Conservation (phyloP, 2,113 vertebrate genomes). For the Boulengeromyrus knoepffleri region DNA sequence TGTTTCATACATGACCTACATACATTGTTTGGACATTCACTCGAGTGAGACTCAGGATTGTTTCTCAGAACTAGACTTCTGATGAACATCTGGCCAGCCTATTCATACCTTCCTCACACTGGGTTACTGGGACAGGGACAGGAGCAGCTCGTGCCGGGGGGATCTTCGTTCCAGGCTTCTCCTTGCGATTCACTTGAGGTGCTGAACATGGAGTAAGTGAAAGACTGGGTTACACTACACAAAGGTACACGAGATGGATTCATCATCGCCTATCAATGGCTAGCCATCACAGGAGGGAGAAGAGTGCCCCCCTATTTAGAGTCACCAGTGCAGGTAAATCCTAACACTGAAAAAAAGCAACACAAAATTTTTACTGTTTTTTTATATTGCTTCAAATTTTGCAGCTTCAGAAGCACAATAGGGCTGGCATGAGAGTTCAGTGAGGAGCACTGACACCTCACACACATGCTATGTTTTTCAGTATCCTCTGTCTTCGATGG, state of each 20-base stretch:
- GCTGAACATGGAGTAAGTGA: slow-evolving; percentile 33
- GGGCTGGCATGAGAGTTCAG: not conserved
- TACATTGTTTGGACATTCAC: not conserved
- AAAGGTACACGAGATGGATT: not conserved
- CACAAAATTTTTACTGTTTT: not conserved
- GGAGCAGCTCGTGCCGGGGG: slow-evolving; percentile 13
- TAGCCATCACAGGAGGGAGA: not conserved
- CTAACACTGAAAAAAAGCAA: not conserved
- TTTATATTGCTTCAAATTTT: not conserved
- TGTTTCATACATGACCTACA: too few species aligned
- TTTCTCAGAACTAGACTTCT: not conserved
- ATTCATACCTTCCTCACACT: slow-evolving; percentile 17
- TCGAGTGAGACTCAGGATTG: not conserved
- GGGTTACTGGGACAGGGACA: not conserved
- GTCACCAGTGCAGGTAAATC: not conserved
- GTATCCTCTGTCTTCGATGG: not conserved
- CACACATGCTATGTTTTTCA: not conserved
- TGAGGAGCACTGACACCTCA: not conserved
- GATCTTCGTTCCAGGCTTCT: slow-evolving; percentile 49
- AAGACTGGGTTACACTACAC: not conserved
- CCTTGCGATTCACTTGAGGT: slow-evolving; percentile 51
- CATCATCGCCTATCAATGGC: not conserved
- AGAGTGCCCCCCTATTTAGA: not conserved
- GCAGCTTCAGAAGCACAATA: not conserved
- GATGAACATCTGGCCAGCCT: not conserved